Conservation (phyloP, 2,797 vertebrate species). For the Heterohyrax brucei region DNA sequence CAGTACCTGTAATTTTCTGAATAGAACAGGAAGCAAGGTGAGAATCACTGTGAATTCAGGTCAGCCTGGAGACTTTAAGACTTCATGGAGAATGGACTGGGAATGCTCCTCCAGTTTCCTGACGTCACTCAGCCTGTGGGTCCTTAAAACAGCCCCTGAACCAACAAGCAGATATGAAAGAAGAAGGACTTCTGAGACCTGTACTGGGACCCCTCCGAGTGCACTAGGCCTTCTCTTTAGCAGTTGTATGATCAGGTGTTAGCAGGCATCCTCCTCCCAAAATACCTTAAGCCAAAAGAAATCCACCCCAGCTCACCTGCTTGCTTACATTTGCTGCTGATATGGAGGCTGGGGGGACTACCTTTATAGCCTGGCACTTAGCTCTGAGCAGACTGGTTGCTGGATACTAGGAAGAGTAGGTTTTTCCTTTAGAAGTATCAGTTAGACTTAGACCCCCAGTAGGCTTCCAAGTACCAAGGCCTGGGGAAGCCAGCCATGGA, state of each 20-base stretch:
- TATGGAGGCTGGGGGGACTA: neutral
- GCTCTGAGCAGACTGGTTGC: slow-evolving; percentile 49
- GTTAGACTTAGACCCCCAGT: slow-evolving; percentile 57
- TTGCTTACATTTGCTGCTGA: slow-evolving; percentile 48
- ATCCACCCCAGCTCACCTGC: slow-evolving; percentile 43
- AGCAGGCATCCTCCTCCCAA: neutral
- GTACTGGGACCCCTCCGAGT: neutral
- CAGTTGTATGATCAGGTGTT: neutral
- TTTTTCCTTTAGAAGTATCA: slow-evolving; percentile 70
- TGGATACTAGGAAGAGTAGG: slow-evolving; percentile 25
- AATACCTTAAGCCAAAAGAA: slow-evolving; percentile 5
- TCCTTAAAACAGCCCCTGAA: slow-evolving; percentile 35
- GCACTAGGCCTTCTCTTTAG: neutral
- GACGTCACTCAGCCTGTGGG: neutral
- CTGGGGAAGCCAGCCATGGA: slow-evolving; percentile 60
- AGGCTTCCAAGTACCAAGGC: slow-evolving; percentile 67
- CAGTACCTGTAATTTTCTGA: slow-evolving; percentile 66
- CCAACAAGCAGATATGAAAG: slow-evolving; percentile 62
- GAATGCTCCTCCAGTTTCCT: slow-evolving; percentile 47
- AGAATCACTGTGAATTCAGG: slow-evolving; percentile 70
- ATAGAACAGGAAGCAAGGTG: slow-evolving; percentile 35
- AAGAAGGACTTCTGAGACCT: slow-evolving; percentile 43
- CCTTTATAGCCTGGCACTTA: slow-evolving; percentile 24
- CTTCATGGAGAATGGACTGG: slow-evolving; percentile 16
- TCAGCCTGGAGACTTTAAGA: slow-evolving; percentile 38